phyloP scores from a whole-genome alignment of 2,888 invertebrate species.

The Phyto melanocephala region DNA sequence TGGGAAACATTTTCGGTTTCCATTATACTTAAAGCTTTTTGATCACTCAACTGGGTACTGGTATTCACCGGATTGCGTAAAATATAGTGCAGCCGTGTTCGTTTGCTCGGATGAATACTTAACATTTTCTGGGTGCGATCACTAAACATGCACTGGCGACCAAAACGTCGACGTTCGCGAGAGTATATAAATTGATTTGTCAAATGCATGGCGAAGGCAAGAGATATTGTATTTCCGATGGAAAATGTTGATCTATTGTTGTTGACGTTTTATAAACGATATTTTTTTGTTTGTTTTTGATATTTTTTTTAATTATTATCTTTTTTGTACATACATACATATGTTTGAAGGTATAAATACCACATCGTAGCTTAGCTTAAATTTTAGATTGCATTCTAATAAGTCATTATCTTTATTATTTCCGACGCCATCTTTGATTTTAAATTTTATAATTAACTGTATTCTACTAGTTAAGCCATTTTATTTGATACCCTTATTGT shows the following conservation, averaged over 20 bases:
- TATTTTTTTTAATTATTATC: background rate
- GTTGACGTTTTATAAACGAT: background rate
- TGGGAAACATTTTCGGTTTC: constrained; percentile 75
- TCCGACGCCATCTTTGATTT: too few species aligned
- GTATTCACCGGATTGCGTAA: constrained; percentile 82
- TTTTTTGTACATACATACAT: too few species aligned
- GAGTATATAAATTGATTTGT: constrained; percentile 72
- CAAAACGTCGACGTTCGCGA: constrained; percentile 84
- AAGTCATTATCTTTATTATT: too few species aligned
- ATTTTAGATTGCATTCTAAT: too few species aligned
- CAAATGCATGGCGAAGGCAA: constrained; percentile 33
- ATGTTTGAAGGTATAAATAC: too few species aligned
- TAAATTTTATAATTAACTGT: too few species aligned
- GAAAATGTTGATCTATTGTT: background rate
- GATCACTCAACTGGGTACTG: constrained; percentile 81
- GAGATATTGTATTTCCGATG: background rate
- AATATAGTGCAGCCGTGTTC: constrained; percentile 80
- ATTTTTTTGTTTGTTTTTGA: background rate
- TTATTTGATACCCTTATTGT: too few species aligned
- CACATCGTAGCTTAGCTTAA: too few species aligned
- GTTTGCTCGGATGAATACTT: constrained; percentile 82
- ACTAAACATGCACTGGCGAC: constrained; percentile 85
- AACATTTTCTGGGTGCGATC: constrained; percentile 83
- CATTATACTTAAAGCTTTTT: constrained; percentile 71
- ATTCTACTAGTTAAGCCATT: too few species aligned